These are phyloP conservation scores for Amphiura filiformis DNA, from an alignment of 35 echinoderm and acorn worm genomes.

Conservation along the genomic window DNA sequence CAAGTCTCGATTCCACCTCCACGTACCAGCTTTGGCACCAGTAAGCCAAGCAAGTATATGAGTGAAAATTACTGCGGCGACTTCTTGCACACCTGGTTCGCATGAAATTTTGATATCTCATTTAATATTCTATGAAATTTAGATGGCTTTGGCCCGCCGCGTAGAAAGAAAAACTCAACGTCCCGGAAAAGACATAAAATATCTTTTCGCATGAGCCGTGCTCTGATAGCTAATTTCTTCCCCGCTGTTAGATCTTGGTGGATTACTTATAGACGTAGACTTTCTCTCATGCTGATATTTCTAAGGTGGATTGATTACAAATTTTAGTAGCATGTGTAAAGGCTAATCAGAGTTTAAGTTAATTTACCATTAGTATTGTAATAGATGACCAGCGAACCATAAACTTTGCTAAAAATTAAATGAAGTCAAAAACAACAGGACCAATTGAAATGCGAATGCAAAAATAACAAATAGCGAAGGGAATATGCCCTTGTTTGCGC, in stretches of 20 bases:
- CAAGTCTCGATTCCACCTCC: background rate
- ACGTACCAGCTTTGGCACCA: slow-evolving; percentile 9
- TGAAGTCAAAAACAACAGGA: background rate
- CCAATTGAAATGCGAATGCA: background rate
- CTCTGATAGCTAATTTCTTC: background rate
- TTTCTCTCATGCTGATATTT: no score
- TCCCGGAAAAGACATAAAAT: slow-evolving; percentile 14
- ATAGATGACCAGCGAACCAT: background rate
- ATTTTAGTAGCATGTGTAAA: no score
- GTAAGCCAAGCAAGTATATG: background rate
- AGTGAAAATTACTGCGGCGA: slow-evolving; percentile 46
- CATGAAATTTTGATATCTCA: slow-evolving; percentile 98
- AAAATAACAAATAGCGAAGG: background rate
- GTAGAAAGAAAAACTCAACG: slow-evolving; percentile 6
- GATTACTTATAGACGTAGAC: no score
- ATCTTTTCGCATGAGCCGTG: background rate
- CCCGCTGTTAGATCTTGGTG: no score
- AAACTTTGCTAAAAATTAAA: background rate
- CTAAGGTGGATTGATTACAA: no score
- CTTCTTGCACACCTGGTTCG: slow-evolving; percentile 37
- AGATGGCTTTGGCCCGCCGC: slow-evolving; percentile 41
- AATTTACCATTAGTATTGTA: background rate
- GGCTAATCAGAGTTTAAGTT: background rate
- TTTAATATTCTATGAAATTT: slow-evolving; percentile 99
- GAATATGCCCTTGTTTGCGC: background rate